These are phyloP conservation scores for Drosophila kikkawai DNA, from an alignment of 1,140 invertebrate genomes.

Conservation along the genomic window DNA sequence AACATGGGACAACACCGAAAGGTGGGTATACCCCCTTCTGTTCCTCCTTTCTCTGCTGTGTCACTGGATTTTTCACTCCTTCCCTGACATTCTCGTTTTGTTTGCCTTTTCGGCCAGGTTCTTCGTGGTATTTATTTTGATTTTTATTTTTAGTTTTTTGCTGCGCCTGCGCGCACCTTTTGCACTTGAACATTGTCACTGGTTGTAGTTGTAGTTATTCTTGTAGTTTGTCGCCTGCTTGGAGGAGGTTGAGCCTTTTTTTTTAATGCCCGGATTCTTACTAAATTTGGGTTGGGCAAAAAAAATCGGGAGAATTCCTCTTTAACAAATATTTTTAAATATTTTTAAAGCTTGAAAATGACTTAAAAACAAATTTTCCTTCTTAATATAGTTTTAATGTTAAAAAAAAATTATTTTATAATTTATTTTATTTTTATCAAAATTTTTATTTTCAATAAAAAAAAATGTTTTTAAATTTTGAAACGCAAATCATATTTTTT, in stretches of 20 bases:
- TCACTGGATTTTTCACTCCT: neutral
- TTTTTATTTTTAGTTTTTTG: constrained; percentile 34
- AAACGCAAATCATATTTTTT: neutral
- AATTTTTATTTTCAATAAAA: neutral
- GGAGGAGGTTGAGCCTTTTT: neutral
- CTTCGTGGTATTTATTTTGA: constrained; percentile 13
- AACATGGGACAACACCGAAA: constrained; percentile 53
- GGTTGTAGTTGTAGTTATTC: constrained; percentile 41
- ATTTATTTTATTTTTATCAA: neutral
- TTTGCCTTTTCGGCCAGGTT: constrained; percentile 61
- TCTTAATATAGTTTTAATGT: neutral
- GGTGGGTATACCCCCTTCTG: constrained; percentile 5
- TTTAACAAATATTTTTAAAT: neutral
- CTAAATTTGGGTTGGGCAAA: neutral
- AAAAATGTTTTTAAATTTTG: neutral
- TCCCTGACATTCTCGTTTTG: constrained; percentile 41
- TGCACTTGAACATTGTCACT: constrained; percentile 71
- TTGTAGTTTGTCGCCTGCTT: constrained; percentile 13
- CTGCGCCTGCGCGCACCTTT: constrained; percentile 79
- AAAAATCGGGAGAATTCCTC: neutral
- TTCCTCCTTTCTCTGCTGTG: neutral
- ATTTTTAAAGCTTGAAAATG: neutral
- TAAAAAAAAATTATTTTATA: neutral
- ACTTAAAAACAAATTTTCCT: no score
- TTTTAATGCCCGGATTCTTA: neutral